phyloP scores from a whole-genome alignment of 2,113 vertebrate genomes.

The Otus sunia region DNA sequence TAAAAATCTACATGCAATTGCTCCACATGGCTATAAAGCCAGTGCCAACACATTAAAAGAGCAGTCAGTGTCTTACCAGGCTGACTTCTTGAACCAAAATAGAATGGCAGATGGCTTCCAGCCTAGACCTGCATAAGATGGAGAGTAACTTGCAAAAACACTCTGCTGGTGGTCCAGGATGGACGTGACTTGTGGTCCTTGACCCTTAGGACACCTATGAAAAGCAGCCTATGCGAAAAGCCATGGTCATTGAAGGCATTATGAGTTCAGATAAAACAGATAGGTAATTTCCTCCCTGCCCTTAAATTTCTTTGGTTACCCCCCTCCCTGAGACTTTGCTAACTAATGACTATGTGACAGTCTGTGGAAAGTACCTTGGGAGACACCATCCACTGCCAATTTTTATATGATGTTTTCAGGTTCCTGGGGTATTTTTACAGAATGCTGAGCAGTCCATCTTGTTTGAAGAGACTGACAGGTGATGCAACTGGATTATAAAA shows the following conservation, averaged over 20 bases:
- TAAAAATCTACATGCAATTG: background rate
- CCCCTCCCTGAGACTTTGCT: background rate
- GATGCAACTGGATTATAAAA: background rate
- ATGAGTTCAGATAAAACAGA: background rate
- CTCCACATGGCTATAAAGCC: background rate
- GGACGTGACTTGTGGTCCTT: background rate
- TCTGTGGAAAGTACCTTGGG: background rate
- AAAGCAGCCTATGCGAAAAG: background rate
- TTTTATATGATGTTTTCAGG: background rate
- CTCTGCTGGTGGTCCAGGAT: background rate
- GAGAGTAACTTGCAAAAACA: background rate
- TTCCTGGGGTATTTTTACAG: background rate
- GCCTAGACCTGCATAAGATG: background rate
- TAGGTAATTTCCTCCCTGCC: background rate
- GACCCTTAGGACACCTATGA: background rate
- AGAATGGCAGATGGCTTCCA: background rate
- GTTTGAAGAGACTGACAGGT: background rate
- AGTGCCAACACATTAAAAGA: background rate
- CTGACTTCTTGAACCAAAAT: background rate
- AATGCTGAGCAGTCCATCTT: background rate
- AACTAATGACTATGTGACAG: background rate
- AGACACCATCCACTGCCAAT: background rate
- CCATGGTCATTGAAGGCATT: background rate
- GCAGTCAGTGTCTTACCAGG: background rate
- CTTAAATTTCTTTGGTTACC: no score